phyloP scores from a whole-genome alignment of 2,888 invertebrate genomes.

The Dioctria linearis region DNA sequence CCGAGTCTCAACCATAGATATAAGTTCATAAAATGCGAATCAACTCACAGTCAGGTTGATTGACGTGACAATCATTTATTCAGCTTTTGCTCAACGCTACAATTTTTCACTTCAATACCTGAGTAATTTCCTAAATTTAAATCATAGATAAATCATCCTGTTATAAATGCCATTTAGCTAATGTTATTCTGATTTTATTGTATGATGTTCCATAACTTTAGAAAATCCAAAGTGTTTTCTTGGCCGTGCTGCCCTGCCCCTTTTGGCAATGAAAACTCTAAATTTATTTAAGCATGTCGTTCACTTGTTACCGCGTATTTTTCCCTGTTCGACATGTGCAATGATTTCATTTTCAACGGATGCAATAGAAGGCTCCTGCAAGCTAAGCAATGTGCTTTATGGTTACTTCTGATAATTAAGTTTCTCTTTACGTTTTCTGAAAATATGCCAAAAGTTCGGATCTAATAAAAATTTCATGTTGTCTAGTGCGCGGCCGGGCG shows the following conservation, averaged over 20 bases:
- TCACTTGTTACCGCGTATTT: too few relatives aligned
- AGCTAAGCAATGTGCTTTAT: not conserved
- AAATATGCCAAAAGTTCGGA: constrained; percentile 23
- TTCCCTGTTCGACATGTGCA: constrained; percentile 11
- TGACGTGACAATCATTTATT: too few relatives aligned
- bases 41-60: too few relatives aligned
- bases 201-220: not conserved
- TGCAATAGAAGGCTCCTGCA: not conserved
- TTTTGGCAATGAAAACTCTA: not conserved
- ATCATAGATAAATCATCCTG: too few relatives aligned
- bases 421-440: constrained; percentile 21
- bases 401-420: not conserved
- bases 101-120: too few relatives aligned
- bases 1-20: too few relatives aligned
- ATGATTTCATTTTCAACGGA: constrained; percentile 20
- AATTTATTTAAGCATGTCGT: too few relatives aligned
- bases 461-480: constrained; percentile 30
- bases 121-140: too few relatives aligned
- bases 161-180: not conserved
- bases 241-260: not conserved
- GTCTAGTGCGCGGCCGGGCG: not conserved
- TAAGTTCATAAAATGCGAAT: too few relatives aligned
- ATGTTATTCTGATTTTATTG: constrained; percentile 7
- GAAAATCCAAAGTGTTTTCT: not conserved
- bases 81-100: too few relatives aligned